Percentiles rank a stretch among this genome's conserved stretches.
Evolutionary conservation across 2,113 vertebrate genomes (phyloP).

Genomic region (Corvus cornix): DNA sequence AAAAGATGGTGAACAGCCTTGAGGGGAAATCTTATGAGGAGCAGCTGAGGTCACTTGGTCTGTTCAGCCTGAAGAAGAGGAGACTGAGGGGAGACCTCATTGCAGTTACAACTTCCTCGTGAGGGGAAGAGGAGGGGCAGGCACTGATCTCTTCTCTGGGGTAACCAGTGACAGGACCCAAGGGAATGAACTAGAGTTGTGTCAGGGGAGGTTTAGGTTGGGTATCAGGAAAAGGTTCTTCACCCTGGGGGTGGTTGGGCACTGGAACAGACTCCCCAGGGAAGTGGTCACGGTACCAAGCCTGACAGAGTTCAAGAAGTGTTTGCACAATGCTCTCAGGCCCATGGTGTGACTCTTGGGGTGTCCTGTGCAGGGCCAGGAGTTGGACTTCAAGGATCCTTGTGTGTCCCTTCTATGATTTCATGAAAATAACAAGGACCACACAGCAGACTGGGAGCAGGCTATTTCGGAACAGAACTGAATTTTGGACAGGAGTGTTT

Average conservation of each 20-base stretch:
- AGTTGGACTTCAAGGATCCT: not conserved
- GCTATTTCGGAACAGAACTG: not conserved
- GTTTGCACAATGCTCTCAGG: not conserved
- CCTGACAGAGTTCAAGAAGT: not conserved
- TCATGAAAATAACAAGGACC: not conserved
- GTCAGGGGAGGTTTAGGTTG: not conserved
- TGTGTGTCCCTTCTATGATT: not conserved
- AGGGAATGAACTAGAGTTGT: not conserved
- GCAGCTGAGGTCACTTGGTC: rapidly evolving
- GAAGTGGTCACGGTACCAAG: not conserved
- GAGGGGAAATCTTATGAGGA: rapidly evolving
- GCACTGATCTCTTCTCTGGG: not conserved
- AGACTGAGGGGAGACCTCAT: not conserved
- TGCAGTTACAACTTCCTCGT: not conserved
- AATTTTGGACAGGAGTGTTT: not conserved
- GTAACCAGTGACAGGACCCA: rapidly evolving
- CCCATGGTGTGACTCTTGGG: not conserved
- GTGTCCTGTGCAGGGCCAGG: too few species aligned
- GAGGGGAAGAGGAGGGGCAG: not conserved
- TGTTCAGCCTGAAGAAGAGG: not conserved
- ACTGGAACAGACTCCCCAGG: not conserved
- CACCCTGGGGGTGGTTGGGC: not conserved
- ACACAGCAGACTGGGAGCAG: not conserved
- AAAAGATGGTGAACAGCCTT: not conserved
- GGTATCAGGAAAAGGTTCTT: not conserved